Evolutionary conservation across 2,888 invertebrate genomes (phyloP), one percentile per base, ranked within the genome.

Genomic region (Notocelia uddmanniana): DNA sequence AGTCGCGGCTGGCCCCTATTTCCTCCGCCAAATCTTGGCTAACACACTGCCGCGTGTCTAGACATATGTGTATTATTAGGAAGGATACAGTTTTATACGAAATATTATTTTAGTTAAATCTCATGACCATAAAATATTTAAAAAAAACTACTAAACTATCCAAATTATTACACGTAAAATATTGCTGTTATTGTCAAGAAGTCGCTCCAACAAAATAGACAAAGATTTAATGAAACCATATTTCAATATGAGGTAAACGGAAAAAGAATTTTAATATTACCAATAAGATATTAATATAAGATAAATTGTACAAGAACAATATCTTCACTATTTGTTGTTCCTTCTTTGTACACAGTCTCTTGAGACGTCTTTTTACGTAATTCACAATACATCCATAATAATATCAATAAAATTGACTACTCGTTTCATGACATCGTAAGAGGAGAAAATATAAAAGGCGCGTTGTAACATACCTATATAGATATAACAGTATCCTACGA

Each of bases 351-450:
- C 31, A 31, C 8, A 52, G 52, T 54, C 15, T 5, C 26, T 9
- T 2, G 54, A 6, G 26, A 26, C 26, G 21, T 23, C 23, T 8
- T 26, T 15, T 55, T 55, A 55, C 55, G 26, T 55, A 55, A 55
- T 55, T 26, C 26, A 26, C 55, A 26, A 55, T 26, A n/a, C 55
- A 54, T 23, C 52, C 52, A 52, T 21, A 37, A 52, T 21, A 37
- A 60, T 19, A 21, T 1, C 41, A 59, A 60, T 19, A 48, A 48
- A 48, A 48, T 18, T 26, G 50, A 21, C 50, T 52, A 0, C 34
- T 31, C 57, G 31, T 57, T 34, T 31, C 48, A 62, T 31, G 31
- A 19, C 13, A 19, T 34, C 15, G 15, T 19, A 50, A 3, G 62
- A 15, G 9, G 3, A 15, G n/a, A 11, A 19, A 62, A 48, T 26